Evolutionary conservation across 2,113 vertebrate species (phyloP).

Genomic region (Elaphurus davidianus): DNA sequence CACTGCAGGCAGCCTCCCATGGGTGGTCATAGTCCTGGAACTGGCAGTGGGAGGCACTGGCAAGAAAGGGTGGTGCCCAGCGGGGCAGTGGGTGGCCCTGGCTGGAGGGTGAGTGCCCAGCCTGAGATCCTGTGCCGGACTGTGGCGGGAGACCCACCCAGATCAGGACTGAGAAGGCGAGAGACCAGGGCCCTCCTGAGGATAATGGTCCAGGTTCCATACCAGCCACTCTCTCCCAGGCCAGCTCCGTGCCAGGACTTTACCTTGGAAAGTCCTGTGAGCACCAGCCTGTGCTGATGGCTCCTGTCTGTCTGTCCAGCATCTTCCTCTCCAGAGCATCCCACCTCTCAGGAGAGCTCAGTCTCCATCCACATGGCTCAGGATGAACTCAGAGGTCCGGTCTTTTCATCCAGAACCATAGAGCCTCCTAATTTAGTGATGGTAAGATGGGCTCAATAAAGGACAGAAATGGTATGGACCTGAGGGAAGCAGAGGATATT

Average conservation of each 20-base stretch:
- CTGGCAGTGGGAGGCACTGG: neutral
- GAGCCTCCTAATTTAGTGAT: too few relatives aligned
- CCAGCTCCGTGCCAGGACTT: neutral
- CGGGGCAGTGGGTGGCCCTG: neutral
- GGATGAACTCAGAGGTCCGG: neutral
- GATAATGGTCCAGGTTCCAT: neutral
- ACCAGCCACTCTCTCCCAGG: neutral
- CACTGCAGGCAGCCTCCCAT: neutral
- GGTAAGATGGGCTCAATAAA: neutral
- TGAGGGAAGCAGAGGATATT: neutral
- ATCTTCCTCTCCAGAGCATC: neutral
- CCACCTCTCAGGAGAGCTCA: neutral
- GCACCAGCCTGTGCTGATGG: rapidly evolving
- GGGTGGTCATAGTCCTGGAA: neutral
- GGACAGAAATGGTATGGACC: neutral
- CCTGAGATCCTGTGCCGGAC: neutral
- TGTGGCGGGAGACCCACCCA: too few relatives aligned
- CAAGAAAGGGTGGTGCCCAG: neutral
- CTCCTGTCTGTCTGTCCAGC: neutral
- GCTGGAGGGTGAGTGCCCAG: neutral
- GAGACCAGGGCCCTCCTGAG: neutral
- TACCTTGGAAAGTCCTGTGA: neutral
- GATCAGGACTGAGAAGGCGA: too few relatives aligned
- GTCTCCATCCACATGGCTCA: neutral
- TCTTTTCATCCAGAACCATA: neutral